phyloP scores from a whole-genome alignment of 1,140 invertebrate species.

The Drosophila repleta region DNA sequence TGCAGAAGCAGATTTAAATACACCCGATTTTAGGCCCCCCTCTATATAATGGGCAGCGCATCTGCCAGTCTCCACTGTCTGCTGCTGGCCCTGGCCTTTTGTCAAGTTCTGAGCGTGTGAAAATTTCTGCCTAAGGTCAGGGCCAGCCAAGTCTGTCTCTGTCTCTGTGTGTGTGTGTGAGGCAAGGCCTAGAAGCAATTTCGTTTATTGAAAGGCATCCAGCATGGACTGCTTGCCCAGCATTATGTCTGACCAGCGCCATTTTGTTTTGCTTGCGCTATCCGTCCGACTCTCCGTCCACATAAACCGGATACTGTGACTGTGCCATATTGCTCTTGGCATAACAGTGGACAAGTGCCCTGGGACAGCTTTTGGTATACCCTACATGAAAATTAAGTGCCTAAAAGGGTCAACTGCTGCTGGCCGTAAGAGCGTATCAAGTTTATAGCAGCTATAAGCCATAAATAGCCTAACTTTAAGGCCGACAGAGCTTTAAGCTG shows the following conservation, averaged over 20 bases:
- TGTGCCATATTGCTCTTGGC: constrained; percentile 55
- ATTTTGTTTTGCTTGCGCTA: constrained; percentile 37
- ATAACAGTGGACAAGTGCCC: constrained; percentile 50
- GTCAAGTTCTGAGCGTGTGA: constrained; percentile 55
- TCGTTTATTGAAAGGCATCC: constrained; percentile 63
- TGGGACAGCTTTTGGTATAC: constrained; percentile 3
- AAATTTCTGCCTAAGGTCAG: constrained; percentile 72
- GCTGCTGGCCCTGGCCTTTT: constrained; percentile 35
- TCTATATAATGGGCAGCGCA: constrained; percentile 19
- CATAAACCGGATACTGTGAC: constrained; percentile 15
- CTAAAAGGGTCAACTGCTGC: neutral
- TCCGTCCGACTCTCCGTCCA: neutral
- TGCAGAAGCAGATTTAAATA: constrained; percentile 16
- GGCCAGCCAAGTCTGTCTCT: constrained; percentile 13
- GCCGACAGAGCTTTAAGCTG: too few species aligned
- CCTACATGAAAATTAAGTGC: constrained; percentile 7
- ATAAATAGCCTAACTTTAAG: too few species aligned
- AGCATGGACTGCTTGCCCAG: neutral
- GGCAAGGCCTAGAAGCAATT: constrained; percentile 57
- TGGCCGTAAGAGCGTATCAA: too few species aligned
- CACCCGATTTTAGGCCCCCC: too few species aligned
- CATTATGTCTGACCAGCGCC: constrained; percentile 5
- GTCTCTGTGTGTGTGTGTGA: constrained; percentile 25
- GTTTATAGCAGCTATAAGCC: too few species aligned
- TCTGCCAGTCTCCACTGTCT: neutral